Percentiles rank a stretch among this genome's conserved stretches.
These are phyloP conservation scores for Coregonus clupeaformis DNA, from an alignment of 2,113 vertebrate genomes.

Conservation along the genomic window DNA sequence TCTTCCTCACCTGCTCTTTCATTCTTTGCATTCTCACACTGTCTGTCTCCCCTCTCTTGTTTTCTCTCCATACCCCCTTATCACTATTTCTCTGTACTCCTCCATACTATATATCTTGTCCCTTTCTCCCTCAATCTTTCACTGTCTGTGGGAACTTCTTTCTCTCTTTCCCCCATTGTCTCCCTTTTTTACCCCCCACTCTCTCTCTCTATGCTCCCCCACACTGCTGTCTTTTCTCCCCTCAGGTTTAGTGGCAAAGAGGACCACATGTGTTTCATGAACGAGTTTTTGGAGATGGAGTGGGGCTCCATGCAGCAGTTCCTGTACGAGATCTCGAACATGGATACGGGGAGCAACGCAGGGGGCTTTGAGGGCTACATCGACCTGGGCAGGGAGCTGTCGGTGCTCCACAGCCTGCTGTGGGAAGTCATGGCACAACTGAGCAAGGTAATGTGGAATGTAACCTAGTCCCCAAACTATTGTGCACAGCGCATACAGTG, in stretches of 20 bases:
- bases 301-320: constrained; percentile 99
- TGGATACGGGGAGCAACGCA: constrained; percentile 91
- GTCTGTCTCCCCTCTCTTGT: too few species aligned
- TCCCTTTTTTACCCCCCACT: too few species aligned
- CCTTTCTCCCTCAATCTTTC: not conserved
- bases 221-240: constrained; percentile 23
- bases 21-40: too few species aligned
- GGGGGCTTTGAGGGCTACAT: constrained; percentile 97
- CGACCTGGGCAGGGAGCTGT: constrained; percentile 93
- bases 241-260: constrained; percentile 94
- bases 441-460: constrained; percentile 80
- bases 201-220: not conserved
- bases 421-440: constrained; percentile 97
- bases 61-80: too few species aligned
- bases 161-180: constrained; percentile 21
- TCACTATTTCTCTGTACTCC: not conserved
- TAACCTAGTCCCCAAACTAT: too few species aligned
- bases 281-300: constrained; percentile 97
- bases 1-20: not conserved
- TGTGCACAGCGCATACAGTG: too few species aligned
- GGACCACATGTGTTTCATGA: constrained; percentile 97
- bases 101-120: not conserved
- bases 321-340: constrained; percentile 96
- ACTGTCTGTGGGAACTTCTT: constrained; percentile 8
- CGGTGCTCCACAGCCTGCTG: constrained; percentile 91